Conservation (phyloP, 2,888 invertebrate genomes). For the Dilophus febrilis region DNA sequence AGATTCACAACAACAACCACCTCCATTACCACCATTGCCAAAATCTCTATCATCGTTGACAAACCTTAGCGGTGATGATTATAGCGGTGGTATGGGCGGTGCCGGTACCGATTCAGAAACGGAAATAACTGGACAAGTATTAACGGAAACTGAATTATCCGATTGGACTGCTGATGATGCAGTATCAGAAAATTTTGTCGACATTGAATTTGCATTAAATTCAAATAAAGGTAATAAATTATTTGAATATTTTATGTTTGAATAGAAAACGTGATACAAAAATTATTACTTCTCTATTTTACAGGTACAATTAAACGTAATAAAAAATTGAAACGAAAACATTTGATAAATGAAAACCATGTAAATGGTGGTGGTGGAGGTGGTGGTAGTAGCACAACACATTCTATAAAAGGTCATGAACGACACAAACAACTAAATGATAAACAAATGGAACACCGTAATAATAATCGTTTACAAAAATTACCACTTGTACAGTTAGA, state of each 20-base stretch:
- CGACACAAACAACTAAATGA: conserved; percentile 21
- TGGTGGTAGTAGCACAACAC: no score
- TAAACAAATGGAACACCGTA: no score
- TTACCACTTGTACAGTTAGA: conserved; percentile 15
- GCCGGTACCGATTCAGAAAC: conserved; percentile 48
- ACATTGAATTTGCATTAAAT: conserved; percentile 42
- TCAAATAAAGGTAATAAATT: conserved; percentile 33
- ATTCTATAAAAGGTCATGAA: no score
- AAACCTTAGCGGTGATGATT: conserved; percentile 12
- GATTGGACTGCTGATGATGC: conserved; percentile 76
- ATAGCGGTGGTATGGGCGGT: not conserved
- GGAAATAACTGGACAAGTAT: conserved; percentile 50
- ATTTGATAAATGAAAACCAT: no score
- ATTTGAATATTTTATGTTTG: no score
- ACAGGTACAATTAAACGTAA: conserved; percentile 27
- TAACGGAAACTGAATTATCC: conserved; percentile 75
- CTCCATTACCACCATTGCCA: no score
- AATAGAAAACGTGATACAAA: no score
- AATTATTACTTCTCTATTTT: no score
- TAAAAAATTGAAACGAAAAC: conserved; percentile 28
- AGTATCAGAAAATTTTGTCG: conserved; percentile 57
- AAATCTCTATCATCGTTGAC: no score
- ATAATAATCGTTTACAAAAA: conserved; percentile 22
- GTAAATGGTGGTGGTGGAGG: no score
- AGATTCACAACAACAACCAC: no score